Evolutionary conservation across 2,888 invertebrate genomes (phyloP).

Genomic region (Aphodius sticticus): DNA sequence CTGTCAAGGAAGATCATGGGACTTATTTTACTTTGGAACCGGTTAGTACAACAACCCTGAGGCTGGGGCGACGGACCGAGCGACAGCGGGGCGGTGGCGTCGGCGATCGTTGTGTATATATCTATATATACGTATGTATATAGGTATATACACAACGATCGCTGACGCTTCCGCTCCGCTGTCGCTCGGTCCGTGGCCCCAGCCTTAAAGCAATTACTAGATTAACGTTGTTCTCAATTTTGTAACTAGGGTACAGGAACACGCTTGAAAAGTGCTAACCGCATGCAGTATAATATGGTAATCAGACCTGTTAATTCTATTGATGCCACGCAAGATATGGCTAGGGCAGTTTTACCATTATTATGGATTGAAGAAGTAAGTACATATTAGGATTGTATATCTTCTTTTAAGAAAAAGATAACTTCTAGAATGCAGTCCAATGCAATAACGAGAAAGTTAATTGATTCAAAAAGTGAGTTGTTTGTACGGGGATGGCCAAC

Average conservation of each 20-base stretch:
- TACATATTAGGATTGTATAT: slow-evolving; percentile 13
- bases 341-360: slow-evolving; percentile 64
- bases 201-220: not conserved
- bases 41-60: slow-evolving; percentile 62
- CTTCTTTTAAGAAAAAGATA: not conserved
- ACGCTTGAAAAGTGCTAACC: slow-evolving; percentile 66
- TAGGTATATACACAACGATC: no score
- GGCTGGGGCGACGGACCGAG: no score
- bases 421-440: not conserved
- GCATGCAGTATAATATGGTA: slow-evolving; percentile 72
- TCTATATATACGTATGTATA: no score
- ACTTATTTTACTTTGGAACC: slow-evolving; percentile 73
- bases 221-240: slow-evolving; percentile 18
- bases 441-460: not conserved
- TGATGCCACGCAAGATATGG: slow-evolving; percentile 60
- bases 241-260: slow-evolving; percentile 66
- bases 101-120: no score
- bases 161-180: no score
- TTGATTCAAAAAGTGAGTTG: not conserved
- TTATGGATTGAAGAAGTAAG: slow-evolving; percentile 73
- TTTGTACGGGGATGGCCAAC: no score
- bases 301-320: slow-evolving; percentile 63
- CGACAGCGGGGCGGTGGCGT: no score
- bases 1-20: slow-evolving; percentile 65
- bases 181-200: no score